phyloP scores from a whole-genome alignment of 2,888 invertebrate genomes.

The Drosophila vallismaia region DNA sequence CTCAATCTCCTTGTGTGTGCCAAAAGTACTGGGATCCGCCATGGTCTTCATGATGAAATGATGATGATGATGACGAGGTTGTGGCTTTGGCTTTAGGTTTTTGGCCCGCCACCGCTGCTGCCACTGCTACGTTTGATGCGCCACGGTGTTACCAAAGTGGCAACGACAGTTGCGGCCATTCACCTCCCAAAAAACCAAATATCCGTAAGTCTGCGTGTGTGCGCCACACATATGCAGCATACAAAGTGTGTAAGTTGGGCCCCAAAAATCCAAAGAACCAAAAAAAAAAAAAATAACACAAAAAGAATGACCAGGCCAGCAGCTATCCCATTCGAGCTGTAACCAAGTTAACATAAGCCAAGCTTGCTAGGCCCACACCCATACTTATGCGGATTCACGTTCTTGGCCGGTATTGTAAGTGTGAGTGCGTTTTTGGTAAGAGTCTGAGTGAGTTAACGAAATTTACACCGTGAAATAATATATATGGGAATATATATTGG shows the following conservation, averaged over 20 bases:
- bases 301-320: slow-evolving; percentile 19
- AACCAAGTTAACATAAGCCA: slow-evolving; percentile 58
- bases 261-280: slow-evolving; percentile 11
- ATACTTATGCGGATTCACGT: slow-evolving; percentile 28
- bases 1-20: slow-evolving; percentile 38
- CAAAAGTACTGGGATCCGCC: slow-evolving; percentile 51
- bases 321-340: slow-evolving; percentile 55
- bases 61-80: slow-evolving; percentile 66
- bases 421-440: slow-evolving; percentile 53
- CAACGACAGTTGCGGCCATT: slow-evolving; percentile 81
- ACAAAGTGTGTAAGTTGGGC: slow-evolving; percentile 54
- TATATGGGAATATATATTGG: neutral
- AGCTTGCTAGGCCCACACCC: slow-evolving; percentile 50
- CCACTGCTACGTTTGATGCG: slow-evolving; percentile 73
- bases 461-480: slow-evolving; percentile 14
- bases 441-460: slow-evolving; percentile 4
- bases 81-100: slow-evolving; percentile 57
- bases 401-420: slow-evolving; percentile 16
- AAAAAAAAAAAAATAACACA: neutral
- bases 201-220: slow-evolving; percentile 43
- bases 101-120: slow-evolving; percentile 39
- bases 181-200: slow-evolving; percentile 79
- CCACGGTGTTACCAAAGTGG: slow-evolving; percentile 77
- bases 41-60: slow-evolving; percentile 53
- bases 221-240: slow-evolving; percentile 57